Base-by-base conservation (phyloP, 2,113 vertebrate genomes). In the Tachuris rubrigastra region DNA sequence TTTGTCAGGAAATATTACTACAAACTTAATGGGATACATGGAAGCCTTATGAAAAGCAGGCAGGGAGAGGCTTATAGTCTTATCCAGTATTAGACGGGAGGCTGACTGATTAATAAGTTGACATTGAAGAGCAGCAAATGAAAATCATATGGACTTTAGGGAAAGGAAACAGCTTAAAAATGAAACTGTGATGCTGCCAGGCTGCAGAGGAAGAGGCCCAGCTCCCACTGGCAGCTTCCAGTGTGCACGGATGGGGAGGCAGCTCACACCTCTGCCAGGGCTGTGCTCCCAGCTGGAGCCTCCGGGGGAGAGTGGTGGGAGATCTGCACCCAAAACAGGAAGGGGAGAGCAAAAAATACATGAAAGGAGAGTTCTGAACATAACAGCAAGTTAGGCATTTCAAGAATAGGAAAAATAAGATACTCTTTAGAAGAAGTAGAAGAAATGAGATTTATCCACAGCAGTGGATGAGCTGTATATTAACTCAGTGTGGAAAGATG, bases 1-100 rank as follows among this genome's bases (percentile, higher is more conserved):
- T 90, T 95, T 87, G 76, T 96, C 96, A 96, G 97, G 92, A 96
- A 97, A 97, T 95, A 96, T 94, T 94, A 83, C 79, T 81, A 79
- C 78, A 87, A 86, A 86, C 52, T 76, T 92, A 95, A 94, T 93
- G 85, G 2, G 37, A 83, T 92, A 88, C 77, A 92, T 41, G 49
- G 80, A 74, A 91, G 63, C 52, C 42, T 91, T 87, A 92, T 97
- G 93, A 91, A 95, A 96, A 96, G 71, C 39, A 89, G 59, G 65
- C 82, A 78, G 74, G 69, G 86, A 92, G 91, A 92, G 65, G 75
- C 59, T 91, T 93, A 91, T 58, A 84, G 85, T 76, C 76, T 87
- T 91, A 94, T 69, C 94, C 95, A 82, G 46, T 31, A 93, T 95
- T 95, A 95, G 42, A 92, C 7, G 10, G 58, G 63, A 83, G 77